Evolutionary conservation across 2,797 vertebrate genomes (phyloP).

Genomic region (Oreochromis mossambicus): DNA sequence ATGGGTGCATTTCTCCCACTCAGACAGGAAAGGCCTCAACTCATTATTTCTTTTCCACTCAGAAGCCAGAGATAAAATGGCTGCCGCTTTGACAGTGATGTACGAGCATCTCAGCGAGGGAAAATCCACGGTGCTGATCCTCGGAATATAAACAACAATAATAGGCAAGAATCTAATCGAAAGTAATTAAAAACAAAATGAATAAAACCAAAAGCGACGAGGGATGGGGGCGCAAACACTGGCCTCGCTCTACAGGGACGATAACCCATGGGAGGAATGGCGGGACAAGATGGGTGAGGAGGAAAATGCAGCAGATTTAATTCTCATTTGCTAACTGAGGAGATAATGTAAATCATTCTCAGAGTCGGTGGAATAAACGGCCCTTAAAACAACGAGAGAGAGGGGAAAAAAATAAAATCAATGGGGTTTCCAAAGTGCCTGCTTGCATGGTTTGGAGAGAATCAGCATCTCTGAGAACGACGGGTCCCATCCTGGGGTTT

Average conservation of each 20-base stretch:
- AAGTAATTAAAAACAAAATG: conserved; percentile 53
- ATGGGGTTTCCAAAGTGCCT: conserved; percentile 47
- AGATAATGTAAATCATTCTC: conserved; percentile 76
- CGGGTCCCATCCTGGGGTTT: not conserved
- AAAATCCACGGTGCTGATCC: conserved; percentile 47
- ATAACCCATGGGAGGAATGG: conserved; percentile 25
- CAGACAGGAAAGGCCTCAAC: conserved; percentile 18
- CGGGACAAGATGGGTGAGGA: conserved; percentile 13
- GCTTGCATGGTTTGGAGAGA: conserved; percentile 33
- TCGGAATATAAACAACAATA: conserved; percentile 31
- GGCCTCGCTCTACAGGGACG: not conserved
- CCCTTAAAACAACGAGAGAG: conserved; percentile 42
- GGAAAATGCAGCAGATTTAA: conserved; percentile 37
- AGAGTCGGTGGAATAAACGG: conserved; percentile 55
- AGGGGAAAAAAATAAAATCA: conserved; percentile 58
- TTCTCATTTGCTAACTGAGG: conserved; percentile 78
- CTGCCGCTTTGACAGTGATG: conserved; percentile 62
- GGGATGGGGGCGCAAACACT: not conserved
- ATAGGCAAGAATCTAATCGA: conserved; percentile 51
- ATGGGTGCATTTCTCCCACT: conserved; percentile 21
- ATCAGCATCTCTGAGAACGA: conserved; percentile 48
- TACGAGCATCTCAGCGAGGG: conserved; percentile 43
- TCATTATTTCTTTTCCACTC: conserved; percentile 64
- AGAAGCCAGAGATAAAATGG: conserved; percentile 45
- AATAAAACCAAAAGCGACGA: not conserved